These are phyloP conservation scores for Pseudopleuronectes americanus DNA, from an alignment of 2,797 vertebrate species.

Conservation along the genomic window DNA sequence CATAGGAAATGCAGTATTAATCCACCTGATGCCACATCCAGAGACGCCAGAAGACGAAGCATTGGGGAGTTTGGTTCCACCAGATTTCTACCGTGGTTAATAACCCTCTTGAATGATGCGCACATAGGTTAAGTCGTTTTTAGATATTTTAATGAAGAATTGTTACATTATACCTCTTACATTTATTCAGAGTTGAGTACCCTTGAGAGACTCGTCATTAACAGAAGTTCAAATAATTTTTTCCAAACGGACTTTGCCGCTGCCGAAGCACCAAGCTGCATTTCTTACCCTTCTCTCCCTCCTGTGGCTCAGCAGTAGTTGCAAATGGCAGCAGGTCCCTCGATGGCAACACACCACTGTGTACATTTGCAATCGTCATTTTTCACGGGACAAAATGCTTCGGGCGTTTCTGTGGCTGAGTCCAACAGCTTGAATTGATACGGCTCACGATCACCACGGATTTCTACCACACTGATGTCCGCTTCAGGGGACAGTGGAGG, in stretches of 20 bases:
- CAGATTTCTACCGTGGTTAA: too few relatives aligned
- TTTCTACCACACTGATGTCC: neutral
- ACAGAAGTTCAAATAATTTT: too few relatives aligned
- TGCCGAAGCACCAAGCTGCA: neutral
- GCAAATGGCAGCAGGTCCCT: conserved; percentile 2
- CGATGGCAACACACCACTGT: neutral
- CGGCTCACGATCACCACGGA: neutral
- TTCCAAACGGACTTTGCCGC: neutral
- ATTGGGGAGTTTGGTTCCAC: neutral
- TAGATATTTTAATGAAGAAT: too few relatives aligned
- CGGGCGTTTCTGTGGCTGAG: neutral
- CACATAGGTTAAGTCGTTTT: too few relatives aligned
- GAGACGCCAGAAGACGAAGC: neutral
- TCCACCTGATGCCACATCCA: neutral
- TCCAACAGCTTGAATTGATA: neutral
- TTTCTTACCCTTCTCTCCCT: neutral
- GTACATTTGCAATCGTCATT: neutral
- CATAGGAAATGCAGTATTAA: conserved; percentile 7
- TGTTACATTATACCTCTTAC: too few relatives aligned
- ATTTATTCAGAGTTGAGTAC: too few relatives aligned
- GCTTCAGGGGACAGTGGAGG: neutral
- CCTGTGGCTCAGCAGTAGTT: neutral
- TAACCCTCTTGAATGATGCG: too few relatives aligned
- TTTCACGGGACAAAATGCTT: neutral
- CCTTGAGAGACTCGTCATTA: too few relatives aligned